phyloP scores from a whole-genome alignment of 1,140 invertebrate genomes.

The Drosophila nikananu region DNA sequence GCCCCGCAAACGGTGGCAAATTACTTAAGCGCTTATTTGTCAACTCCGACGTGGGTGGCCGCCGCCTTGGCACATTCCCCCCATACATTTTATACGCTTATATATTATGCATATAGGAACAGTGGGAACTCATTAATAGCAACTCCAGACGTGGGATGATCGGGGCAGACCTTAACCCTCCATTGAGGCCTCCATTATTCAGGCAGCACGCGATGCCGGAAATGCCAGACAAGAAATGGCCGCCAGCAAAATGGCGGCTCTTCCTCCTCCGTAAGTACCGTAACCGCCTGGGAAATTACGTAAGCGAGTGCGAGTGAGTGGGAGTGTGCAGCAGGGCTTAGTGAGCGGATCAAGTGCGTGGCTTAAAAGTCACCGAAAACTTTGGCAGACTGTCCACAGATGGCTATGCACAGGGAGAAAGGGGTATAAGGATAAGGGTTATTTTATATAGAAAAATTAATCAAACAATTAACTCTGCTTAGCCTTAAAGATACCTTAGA shows the following conservation, averaged over 20 bases:
- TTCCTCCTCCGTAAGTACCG: conserved; percentile 19
- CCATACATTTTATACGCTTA: conserved; percentile 47
- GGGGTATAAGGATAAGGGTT: too few relatives aligned
- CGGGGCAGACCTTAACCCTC: conserved; percentile 46
- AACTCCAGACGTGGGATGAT: conserved; percentile 30
- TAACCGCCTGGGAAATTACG: conserved; percentile 71
- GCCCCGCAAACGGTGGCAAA: conserved; percentile 68
- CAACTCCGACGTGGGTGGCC: conserved; percentile 63
- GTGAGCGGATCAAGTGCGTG: conserved; percentile 35
- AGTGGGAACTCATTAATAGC: conserved; percentile 77
- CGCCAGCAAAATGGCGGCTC: conserved; percentile 60
- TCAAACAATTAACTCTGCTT: too few relatives aligned
- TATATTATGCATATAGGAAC: conserved; percentile 67
- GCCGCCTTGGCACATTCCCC: not conserved
- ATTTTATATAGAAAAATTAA: too few relatives aligned
- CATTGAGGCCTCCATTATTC: conserved; percentile 66
- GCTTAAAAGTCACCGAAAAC: conserved; percentile 37
- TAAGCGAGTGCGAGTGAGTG: conserved; percentile 12
- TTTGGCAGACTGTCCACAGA: conserved; percentile 38
- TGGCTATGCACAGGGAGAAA: conserved; percentile 1
- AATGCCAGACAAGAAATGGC: conserved; percentile 63
- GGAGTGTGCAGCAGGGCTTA: conserved; percentile 5
- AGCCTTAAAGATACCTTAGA: too few relatives aligned
- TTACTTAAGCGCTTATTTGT: conserved; percentile 83
- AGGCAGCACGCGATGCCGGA: conserved; percentile 57